These are phyloP conservation scores for Hephaestus fuliginosus DNA, from an alignment of 2,797 vertebrate species.

Conservation along the genomic window DNA sequence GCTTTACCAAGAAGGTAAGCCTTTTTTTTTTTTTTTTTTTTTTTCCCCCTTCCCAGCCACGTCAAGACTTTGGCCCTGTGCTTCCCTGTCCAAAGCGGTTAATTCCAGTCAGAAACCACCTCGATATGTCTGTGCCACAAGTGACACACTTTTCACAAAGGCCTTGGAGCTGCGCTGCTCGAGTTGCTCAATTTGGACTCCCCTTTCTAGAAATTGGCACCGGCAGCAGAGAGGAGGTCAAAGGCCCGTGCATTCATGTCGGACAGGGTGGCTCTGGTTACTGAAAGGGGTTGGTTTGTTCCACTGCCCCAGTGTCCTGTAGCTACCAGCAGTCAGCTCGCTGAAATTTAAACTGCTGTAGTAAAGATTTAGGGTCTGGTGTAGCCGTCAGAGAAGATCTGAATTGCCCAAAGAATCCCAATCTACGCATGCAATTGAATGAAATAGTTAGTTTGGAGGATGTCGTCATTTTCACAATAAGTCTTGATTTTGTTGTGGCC, in stretches of 20 bases:
- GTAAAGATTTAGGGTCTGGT: slow-evolving; percentile 14
- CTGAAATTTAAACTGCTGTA: slow-evolving; percentile 39
- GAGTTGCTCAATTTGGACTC: slow-evolving; percentile 60
- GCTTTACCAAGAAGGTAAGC: neutral
- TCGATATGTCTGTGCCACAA: slow-evolving; percentile 32
- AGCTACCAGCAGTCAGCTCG: slow-evolving; percentile 31
- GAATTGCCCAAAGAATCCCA: neutral
- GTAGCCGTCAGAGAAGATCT: neutral
- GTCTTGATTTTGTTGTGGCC: neutral
- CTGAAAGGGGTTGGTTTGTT: slow-evolving; percentile 58
- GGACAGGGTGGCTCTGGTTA: slow-evolving; percentile 62
- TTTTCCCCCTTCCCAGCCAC: neutral
- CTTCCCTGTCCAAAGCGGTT: slow-evolving; percentile 18
- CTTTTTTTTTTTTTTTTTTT: neutral
- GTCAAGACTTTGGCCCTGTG: slow-evolving; percentile 17
- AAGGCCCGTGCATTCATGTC: slow-evolving; percentile 50
- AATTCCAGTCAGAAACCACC: slow-evolving; percentile 46
- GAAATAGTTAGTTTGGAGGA: neutral
- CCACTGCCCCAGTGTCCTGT: slow-evolving; percentile 72
- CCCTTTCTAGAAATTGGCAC: slow-evolving; percentile 65
- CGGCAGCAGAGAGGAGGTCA: slow-evolving; percentile 56
- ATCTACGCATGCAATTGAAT: neutral
- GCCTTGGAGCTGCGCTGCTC: slow-evolving; percentile 42
- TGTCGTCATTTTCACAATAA: slow-evolving; percentile 1
- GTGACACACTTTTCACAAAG: slow-evolving; percentile 60